Evolutionary conservation across 2,888 invertebrate genomes (phyloP).

Genomic region (Linnaemya vulpina): DNA sequence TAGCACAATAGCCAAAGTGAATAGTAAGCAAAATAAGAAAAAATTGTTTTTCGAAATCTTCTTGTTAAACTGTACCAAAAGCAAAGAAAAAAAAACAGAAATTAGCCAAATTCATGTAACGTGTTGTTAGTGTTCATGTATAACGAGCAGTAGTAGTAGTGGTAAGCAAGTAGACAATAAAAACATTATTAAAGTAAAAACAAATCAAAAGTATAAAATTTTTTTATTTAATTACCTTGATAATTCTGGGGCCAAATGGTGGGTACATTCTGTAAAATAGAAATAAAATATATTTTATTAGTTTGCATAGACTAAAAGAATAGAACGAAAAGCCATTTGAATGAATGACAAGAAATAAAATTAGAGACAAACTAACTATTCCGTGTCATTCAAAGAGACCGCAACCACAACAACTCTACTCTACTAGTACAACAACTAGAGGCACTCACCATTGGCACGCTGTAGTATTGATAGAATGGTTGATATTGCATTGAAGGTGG

Average conservation of each 20-base stretch:
- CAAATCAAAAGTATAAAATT: slow-evolving; percentile 1
- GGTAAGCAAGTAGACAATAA: slow-evolving; percentile 31
- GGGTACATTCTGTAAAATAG: slow-evolving; percentile 82
- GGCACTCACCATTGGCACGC: slow-evolving; percentile 84
- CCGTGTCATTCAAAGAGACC: background rate
- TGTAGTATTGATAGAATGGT: slow-evolving; percentile 84
- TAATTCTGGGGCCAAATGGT: slow-evolving; percentile 84
- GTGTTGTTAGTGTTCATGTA: slow-evolving; percentile 17
- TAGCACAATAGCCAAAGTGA: slow-evolving; percentile 22
- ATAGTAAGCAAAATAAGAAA: slow-evolving; percentile 25
- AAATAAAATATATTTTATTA: slow-evolving; percentile 34
- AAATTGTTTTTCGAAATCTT: background rate
- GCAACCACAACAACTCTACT: slow-evolving; percentile 11
- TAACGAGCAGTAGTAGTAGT: slow-evolving; percentile 9
- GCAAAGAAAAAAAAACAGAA: background rate
- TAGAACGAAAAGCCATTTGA: slow-evolving; percentile 3
- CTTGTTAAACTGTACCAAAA: background rate
- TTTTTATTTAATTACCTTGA: slow-evolving; percentile 82
- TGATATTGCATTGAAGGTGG: slow-evolving; percentile 84
- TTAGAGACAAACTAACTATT: background rate
- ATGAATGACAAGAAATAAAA: slow-evolving; percentile 40
- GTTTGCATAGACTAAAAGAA: slow-evolving; percentile 11
- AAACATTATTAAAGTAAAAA: background rate
- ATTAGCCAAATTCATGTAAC: slow-evolving; percentile 32
- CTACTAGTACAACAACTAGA: no score